Evolutionary conservation across 2,888 invertebrate species (phyloP).

Genomic region (Priocnemis perturbator): DNA sequence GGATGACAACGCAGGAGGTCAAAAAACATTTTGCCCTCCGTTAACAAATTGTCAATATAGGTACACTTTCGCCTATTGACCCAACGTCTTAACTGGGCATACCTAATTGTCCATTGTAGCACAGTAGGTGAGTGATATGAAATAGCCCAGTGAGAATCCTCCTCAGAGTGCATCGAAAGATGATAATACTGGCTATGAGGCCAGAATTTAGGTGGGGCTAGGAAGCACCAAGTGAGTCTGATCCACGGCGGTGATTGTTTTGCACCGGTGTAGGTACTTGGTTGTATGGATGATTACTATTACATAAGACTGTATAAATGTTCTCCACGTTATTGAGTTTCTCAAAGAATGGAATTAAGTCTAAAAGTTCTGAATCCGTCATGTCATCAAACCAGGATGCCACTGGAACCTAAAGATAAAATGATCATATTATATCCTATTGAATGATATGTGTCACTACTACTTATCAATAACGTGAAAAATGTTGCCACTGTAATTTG

Average conservation of each 20-base stretch:
- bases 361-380: constrained; percentile 96
- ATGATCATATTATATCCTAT: neutral
- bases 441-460: neutral
- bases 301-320: constrained; percentile 95
- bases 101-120: constrained; percentile 49
- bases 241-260: constrained; percentile 68
- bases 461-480: constrained; percentile 25
- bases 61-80: constrained; percentile 28
- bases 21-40: constrained; percentile 25
- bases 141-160: constrained; percentile 67
- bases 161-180: constrained; percentile 69
- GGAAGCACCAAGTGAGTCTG: constrained; percentile 71
- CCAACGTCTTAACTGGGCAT: constrained; percentile 42
- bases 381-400: constrained; percentile 99
- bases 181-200: constrained; percentile 65
- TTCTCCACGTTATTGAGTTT: constrained; percentile 97
- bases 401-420: constrained; percentile 88
- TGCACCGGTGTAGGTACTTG: constrained; percentile 66
- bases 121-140: constrained; percentile 64
- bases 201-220: constrained; percentile 73
- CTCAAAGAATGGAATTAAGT: constrained; percentile 98
- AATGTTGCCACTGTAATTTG: neutral
- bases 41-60: constrained; percentile 20
- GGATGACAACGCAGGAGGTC: constrained; percentile 22
- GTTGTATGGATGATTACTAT: constrained; percentile 91